Evolutionary conservation across 2,888 invertebrate genomes (phyloP).

Genomic region (Eristalis arbustorum): DNA sequence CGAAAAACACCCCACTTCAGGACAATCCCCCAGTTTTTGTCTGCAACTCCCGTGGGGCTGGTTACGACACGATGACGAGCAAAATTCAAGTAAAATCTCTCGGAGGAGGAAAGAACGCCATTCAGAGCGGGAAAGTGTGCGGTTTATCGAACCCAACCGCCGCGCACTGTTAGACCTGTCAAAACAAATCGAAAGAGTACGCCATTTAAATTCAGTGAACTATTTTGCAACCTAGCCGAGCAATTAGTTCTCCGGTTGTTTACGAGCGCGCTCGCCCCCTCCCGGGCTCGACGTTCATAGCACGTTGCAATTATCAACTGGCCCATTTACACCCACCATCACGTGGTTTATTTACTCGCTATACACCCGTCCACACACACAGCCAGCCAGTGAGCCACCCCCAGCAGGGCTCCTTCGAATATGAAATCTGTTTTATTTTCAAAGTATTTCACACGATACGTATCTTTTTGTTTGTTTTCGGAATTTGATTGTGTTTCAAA

Average conservation of each 20-base stretch:
- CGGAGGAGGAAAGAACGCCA: no score
- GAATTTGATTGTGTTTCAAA: conserved; percentile 5
- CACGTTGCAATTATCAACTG: background rate
- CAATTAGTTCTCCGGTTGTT: background rate
- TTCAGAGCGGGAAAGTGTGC: background rate
- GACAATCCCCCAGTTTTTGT: no score
- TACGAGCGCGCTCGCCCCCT: background rate
- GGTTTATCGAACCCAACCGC: background rate
- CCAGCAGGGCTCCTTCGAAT: background rate
- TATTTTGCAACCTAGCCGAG: background rate
- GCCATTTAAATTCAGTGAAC: background rate
- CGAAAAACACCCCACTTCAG: no score
- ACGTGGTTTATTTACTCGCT: background rate
- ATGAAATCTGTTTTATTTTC: background rate
- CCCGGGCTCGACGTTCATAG: background rate
- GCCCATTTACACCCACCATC: background rate
- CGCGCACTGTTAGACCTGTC: background rate
- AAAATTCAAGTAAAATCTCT: no score
- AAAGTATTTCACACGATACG: background rate
- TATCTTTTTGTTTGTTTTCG: background rate
- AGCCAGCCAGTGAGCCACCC: no score
- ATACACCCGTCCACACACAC: background rate
- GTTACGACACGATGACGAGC: no score
- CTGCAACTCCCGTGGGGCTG: no score
- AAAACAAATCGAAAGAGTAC: background rate